These are phyloP conservation scores for Barbus barbus DNA, from an alignment of 2,113 vertebrate genomes.

Conservation along the genomic window DNA sequence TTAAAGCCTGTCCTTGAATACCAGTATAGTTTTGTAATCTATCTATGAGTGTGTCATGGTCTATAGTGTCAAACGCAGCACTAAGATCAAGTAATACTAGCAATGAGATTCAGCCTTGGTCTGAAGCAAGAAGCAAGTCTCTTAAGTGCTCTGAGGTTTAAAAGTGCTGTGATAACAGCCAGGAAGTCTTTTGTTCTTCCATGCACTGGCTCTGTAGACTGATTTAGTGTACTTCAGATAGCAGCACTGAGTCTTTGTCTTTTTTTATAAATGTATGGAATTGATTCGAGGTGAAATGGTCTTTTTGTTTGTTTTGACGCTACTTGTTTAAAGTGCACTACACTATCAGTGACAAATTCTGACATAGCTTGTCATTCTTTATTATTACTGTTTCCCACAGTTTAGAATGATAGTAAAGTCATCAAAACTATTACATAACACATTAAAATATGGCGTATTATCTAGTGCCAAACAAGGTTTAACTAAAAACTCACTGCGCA, in stretches of 20 bases:
- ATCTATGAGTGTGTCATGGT: too few species aligned
- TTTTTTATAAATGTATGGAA: not conserved
- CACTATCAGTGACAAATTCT: not conserved
- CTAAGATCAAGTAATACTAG: too few species aligned
- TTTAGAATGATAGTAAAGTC: not conserved
- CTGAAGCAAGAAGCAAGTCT: too few species aligned
- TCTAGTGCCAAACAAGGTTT: not conserved
- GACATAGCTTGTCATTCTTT: not conserved
- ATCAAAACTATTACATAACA: not conserved
- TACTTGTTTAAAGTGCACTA: constrained; percentile 7
- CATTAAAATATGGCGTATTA: not conserved
- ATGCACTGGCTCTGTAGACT: not conserved
- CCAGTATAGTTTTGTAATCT: too few species aligned
- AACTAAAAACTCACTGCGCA: not conserved
- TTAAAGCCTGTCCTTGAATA: too few species aligned
- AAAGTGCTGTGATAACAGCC: constrained; percentile 18
- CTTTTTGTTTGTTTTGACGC: not conserved
- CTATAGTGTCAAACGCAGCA: too few species aligned
- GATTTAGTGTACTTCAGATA: not conserved
- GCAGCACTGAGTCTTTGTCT: not conserved
- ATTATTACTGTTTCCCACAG: not conserved
- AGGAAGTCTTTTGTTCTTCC: not conserved
- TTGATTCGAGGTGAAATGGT: not conserved
- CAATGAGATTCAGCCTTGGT: too few species aligned
- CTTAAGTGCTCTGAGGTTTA: constrained; percentile 19